These are phyloP conservation scores for Euborellia annulipes DNA, from an alignment of 1,140 invertebrate species.

Conservation along the genomic window DNA sequence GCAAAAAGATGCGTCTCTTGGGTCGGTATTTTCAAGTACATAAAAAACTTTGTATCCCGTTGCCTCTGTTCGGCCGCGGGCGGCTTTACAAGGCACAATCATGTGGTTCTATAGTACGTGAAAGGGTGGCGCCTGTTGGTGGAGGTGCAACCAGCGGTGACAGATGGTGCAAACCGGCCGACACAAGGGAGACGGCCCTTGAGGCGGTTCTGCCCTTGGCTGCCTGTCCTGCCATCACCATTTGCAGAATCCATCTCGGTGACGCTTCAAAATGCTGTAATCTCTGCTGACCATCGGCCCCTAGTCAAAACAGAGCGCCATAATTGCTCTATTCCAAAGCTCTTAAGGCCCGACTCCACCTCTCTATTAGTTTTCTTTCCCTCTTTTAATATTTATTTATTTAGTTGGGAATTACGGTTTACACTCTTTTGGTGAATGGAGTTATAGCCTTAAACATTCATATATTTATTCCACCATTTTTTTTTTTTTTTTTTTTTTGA, in stretches of 20 bases:
- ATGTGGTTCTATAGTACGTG: slow-evolving; percentile 36
- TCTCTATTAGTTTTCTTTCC: no score
- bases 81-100: slow-evolving; percentile 40
- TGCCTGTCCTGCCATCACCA: slow-evolving; percentile 24
- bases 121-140: slow-evolving; percentile 30
- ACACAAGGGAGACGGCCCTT: slow-evolving; percentile 24
- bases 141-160: slow-evolving; percentile 15
- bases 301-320: no score
- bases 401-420: no score
- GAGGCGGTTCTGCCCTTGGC: slow-evolving; percentile 5
- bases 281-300: slow-evolving; percentile 33
- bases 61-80: slow-evolving; percentile 34
- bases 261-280: slow-evolving; percentile 40
- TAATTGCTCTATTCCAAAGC: no score
- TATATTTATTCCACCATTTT: no score
- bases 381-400: no score
- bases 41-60: slow-evolving; percentile 36
- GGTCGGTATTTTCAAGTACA: slow-evolving; percentile 48
- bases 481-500: no score
- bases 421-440: no score
- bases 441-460: no score
- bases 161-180: slow-evolving; percentile 28
- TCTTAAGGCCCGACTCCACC: no score
- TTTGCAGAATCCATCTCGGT: slow-evolving; percentile 38
- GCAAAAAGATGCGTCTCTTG: slow-evolving; percentile 37